These are phyloP conservation scores for Lathamus discolor DNA, from an alignment of 2,113 vertebrate species.

Conservation along the genomic window DNA sequence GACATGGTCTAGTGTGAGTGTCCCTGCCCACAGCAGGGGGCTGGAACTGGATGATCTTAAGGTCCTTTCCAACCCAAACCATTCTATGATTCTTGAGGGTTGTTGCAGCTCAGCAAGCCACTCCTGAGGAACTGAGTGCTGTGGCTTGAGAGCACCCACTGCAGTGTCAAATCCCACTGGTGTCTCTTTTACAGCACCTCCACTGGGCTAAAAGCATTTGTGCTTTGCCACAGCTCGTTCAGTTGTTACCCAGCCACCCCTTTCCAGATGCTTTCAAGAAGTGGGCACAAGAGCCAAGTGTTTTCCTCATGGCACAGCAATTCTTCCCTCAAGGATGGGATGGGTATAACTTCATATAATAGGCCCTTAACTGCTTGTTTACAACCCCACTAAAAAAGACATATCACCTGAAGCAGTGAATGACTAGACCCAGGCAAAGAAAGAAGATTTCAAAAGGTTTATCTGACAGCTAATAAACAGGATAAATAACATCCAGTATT, in stretches of 20 bases:
- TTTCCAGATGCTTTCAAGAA: not conserved
- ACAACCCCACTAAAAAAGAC: conserved; percentile 56
- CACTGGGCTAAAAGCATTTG: not conserved
- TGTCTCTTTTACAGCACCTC: not conserved
- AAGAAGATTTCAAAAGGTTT: conserved; percentile 42
- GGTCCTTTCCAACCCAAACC: not conserved
- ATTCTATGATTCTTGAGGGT: not conserved
- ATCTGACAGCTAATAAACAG: conserved; percentile 54
- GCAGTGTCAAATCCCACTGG: not conserved
- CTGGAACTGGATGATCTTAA: not conserved
- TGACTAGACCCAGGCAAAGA: conserved; percentile 8
- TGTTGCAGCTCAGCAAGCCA: not conserved
- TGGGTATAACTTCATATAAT: conserved; percentile 14
- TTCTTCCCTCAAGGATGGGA: not conserved
- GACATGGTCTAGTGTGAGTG: not conserved
- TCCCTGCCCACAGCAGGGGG: not conserved
- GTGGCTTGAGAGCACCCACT: not conserved
- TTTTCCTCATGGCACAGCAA: not conserved
- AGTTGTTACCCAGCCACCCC: not conserved
- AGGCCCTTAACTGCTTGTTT: conserved; percentile 26
- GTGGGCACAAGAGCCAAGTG: not conserved
- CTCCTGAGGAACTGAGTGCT: not conserved
- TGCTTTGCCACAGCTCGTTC: not conserved
- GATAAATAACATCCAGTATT: conserved; percentile 45
- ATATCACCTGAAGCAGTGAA: conserved; percentile 2